Percentiles rank a stretch among this genome's conserved stretches.
phyloP scores from a whole-genome alignment of 2,113 vertebrate genomes.

The Amia ocellicauda region DNA sequence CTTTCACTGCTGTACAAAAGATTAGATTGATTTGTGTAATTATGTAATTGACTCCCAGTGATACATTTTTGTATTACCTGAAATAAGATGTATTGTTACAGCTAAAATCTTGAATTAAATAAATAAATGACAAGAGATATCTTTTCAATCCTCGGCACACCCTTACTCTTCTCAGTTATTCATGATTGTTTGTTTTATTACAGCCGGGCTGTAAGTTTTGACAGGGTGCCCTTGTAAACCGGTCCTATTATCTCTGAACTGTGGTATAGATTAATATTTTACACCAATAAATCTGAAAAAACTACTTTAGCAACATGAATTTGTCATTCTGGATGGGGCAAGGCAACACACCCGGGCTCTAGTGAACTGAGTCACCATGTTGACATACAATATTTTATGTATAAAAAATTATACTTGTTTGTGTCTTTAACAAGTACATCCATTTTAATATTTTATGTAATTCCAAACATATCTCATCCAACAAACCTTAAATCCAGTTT shows the following conservation, averaged over 20 bases:
- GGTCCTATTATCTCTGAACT: conserved; percentile 4
- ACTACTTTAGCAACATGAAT: conserved; percentile 10
- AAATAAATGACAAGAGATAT: no score
- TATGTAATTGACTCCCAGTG: not conserved
- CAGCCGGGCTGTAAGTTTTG: not conserved
- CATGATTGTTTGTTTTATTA: not conserved
- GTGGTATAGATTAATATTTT: conserved; percentile 4
- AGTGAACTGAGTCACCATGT: conserved; percentile 9
- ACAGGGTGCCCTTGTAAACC: conserved; percentile 23
- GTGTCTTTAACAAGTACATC: not conserved
- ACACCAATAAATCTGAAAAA: conserved; percentile 18
- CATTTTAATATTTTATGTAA: conserved; percentile 26
- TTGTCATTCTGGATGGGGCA: conserved; percentile 19
- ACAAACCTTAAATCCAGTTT: conserved; percentile 8
- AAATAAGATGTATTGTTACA: not conserved
- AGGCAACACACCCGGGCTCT: conserved; percentile 13
- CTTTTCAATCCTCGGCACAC: not conserved
- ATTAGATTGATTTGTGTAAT: conserved; percentile 13
- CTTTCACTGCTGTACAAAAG: conserved; percentile 19
- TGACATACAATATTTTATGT: conserved; percentile 19
- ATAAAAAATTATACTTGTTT: not conserved
- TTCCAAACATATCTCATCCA: not conserved
- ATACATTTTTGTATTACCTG: conserved; percentile 26
- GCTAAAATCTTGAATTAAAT: conserved; percentile 4
- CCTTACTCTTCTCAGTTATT: conserved; percentile 21